phyloP scores from a whole-genome alignment of 2,797 vertebrate genomes.

The Gouania willdenowi region DNA sequence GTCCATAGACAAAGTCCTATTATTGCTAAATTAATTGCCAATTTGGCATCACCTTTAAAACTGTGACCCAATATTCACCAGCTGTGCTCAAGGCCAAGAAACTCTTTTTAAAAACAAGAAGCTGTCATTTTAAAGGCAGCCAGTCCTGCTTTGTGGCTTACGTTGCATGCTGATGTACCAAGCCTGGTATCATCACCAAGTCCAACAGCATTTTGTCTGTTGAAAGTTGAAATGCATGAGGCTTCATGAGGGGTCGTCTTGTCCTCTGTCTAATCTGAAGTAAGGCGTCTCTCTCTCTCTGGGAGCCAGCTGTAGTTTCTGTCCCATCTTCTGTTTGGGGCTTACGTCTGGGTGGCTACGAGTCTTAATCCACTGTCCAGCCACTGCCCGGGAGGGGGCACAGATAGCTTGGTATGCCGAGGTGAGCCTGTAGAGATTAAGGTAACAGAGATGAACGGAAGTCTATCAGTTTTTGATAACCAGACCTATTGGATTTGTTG shows the following conservation, averaged over 20 bases:
- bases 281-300: conserved; percentile 45
- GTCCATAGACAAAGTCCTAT: conserved; percentile 35
- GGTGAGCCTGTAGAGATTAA: conserved; percentile 57
- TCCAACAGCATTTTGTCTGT: conserved; percentile 17
- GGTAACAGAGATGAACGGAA: conserved; percentile 27
- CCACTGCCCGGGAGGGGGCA: conserved; percentile 64
- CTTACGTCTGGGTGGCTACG: conserved; percentile 47
- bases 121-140: conserved; percentile 16
- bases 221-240: conserved; percentile 37
- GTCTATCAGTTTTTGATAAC: conserved; percentile 45
- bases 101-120: too few species aligned
- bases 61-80: conserved; percentile 19
- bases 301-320: conserved; percentile 49
- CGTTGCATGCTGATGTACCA: conserved; percentile 1
- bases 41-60: conserved; percentile 11
- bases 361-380: conserved; percentile 64
- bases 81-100: conserved; percentile 43
- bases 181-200: conserved; percentile 1
- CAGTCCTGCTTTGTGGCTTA: conserved; percentile 3
- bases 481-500: conserved; percentile 17
- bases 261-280: conserved; percentile 57
- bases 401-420: conserved; percentile 60
- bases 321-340: conserved; percentile 57
- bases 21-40: conserved; percentile 8
- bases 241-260: conserved; percentile 17